Percentiles rank a stretch among this genome's conserved stretches.
Evolutionary conservation across 2,888 invertebrate genomes (phyloP).

Genomic region (Oxyteleia sp.): DNA sequence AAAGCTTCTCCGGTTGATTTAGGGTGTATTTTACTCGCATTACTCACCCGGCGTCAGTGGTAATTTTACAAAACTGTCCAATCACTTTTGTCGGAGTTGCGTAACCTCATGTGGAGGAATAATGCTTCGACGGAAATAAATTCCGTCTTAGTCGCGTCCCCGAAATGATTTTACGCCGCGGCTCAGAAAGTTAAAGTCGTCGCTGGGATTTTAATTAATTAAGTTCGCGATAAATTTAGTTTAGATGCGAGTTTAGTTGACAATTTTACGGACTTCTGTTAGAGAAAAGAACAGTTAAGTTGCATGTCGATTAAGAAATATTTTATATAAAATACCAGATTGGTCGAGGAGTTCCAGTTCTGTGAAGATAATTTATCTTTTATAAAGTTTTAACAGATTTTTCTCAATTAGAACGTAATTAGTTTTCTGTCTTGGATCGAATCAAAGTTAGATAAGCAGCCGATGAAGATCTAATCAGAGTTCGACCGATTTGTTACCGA

Average conservation of each 20-base stretch:
- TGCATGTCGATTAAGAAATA: too few relatives aligned
- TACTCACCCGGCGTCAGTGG: slow-evolving; percentile 23
- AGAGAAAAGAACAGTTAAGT: too few relatives aligned
- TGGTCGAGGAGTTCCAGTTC: too few relatives aligned
- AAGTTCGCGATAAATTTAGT: background rate
- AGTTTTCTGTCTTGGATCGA: too few relatives aligned
- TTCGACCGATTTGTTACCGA: too few relatives aligned
- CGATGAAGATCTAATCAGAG: too few relatives aligned
- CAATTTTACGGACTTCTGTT: too few relatives aligned
- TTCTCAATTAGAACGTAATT: too few relatives aligned
- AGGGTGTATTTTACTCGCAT: slow-evolving; percentile 35
- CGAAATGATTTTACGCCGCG: background rate
- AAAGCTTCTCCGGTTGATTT: slow-evolving; percentile 34
- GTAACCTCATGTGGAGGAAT: background rate
- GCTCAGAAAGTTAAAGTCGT: background rate
- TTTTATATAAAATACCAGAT: too few relatives aligned
- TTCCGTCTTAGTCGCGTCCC: background rate
- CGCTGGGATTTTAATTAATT: background rate
- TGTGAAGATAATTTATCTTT: too few relatives aligned
- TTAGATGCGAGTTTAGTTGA: background rate
- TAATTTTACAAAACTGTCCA: slow-evolving; percentile 31
- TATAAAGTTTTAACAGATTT: too few relatives aligned
- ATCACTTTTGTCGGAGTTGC: slow-evolving; percentile 22
- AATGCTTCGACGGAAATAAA: background rate
- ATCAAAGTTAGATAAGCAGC: too few relatives aligned